A percentile compares a stretch with the other conserved stretches of the same genome.
Conservation (phyloP, 2,113 vertebrate genomes). For the Sciurus niger region DNA sequence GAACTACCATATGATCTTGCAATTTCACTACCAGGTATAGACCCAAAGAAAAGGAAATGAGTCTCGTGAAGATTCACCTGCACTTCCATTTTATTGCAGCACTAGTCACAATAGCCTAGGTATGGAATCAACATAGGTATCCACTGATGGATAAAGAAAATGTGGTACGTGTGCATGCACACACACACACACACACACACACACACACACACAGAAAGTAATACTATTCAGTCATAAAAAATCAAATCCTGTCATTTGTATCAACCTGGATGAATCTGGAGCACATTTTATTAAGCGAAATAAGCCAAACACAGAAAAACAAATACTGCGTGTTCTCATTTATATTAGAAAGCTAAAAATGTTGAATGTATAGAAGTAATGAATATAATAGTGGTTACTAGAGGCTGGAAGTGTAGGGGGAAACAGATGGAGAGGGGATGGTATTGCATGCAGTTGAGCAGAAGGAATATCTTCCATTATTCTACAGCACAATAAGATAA, state of each 20-base stretch:
- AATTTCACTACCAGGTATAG: not conserved
- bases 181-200: no score
- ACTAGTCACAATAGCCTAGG: not conserved
- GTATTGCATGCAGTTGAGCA: not conserved
- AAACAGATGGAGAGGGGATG: not conserved
- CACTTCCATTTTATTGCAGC: not conserved
- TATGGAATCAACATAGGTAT: not conserved
- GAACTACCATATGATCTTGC: not conserved
- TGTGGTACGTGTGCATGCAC: not conserved
- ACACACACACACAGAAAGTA: no score
- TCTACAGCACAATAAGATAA: not conserved
- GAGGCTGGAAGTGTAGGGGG: not conserved
- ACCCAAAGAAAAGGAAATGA: not conserved
- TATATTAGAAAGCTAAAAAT: not conserved
- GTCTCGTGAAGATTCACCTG: not conserved
- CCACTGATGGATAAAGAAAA: not conserved
- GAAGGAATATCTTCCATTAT: no score
- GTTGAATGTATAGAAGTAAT: not conserved
- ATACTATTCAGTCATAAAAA: not conserved
- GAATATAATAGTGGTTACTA: not conserved
- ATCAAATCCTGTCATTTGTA: not conserved
- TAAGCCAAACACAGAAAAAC: not conserved
- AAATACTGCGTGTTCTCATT: not conserved
- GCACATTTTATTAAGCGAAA: not conserved
- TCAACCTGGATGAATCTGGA: not conserved